Evolutionary conservation across 2,113 vertebrate species (phyloP).

Genomic region (Miniopterus natalensis): DNA sequence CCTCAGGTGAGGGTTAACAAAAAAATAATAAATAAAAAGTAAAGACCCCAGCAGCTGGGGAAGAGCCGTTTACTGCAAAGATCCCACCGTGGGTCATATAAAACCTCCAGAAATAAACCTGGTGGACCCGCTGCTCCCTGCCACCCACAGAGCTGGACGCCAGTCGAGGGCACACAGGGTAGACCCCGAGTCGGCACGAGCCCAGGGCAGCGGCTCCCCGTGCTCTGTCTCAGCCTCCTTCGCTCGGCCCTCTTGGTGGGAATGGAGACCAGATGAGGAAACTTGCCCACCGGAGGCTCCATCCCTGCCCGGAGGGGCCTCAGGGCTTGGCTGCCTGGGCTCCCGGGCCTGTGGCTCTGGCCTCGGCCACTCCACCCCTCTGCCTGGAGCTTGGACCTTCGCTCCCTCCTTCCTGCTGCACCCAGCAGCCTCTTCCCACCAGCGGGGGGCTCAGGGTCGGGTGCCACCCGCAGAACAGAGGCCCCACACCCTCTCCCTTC

Average conservation of each 20-base stretch:
- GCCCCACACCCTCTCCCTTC: too few relatives aligned
- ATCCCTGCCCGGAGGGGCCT: neutral
- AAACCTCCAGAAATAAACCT: neutral
- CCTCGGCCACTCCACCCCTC: rapidly evolving
- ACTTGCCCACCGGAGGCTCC: rapidly evolving
- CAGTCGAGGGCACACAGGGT: rapidly evolving
- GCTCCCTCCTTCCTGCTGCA: rapidly evolving
- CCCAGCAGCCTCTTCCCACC: neutral
- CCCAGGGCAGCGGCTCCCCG: neutral
- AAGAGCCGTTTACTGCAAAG: neutral
- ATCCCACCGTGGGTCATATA: neutral
- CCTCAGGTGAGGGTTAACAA: too few relatives aligned
- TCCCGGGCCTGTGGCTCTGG: rapidly evolving
- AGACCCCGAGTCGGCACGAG: rapidly evolving
- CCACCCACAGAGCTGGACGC: rapidly evolving
- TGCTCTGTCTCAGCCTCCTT: neutral
- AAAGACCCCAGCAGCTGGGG: neutral
- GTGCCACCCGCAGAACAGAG: too few relatives aligned
- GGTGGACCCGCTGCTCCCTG: neutral
- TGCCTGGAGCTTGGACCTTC: neutral
- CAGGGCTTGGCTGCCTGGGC: rapidly evolving
- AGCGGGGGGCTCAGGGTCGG: rapidly evolving
- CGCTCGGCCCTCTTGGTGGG: rapidly evolving
- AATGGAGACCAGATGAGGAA: rapidly evolving
- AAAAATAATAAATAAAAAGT: too few relatives aligned